These are phyloP conservation scores for Eidolon dupreanum DNA, from an alignment of 2,797 vertebrate genomes.

Conservation along the genomic window DNA sequence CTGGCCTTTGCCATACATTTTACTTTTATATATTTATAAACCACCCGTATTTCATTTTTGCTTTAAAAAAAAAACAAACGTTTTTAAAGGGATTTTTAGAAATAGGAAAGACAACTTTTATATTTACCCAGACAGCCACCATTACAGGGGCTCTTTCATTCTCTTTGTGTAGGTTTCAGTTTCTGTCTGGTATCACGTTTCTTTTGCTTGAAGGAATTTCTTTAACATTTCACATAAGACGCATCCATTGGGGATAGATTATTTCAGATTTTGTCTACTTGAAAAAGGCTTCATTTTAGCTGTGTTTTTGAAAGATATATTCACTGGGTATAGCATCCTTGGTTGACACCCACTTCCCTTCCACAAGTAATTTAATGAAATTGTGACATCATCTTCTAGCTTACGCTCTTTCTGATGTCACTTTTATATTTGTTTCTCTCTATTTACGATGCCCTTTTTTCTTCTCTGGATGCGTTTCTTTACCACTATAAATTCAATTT, in stretches of 20 bases:
- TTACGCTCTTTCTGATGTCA: not conserved
- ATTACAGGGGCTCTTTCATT: not conserved
- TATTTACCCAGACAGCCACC: not conserved
- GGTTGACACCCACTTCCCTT: not conserved
- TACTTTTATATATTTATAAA: not conserved
- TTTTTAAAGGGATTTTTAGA: not conserved
- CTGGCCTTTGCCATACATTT: not conserved
- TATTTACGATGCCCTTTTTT: not conserved
- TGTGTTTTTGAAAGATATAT: not conserved
- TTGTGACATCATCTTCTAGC: not conserved
- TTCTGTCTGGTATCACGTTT: not conserved
- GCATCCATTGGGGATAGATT: not conserved
- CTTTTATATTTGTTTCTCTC: not conserved
- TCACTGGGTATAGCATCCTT: not conserved
- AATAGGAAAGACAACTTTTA: not conserved
- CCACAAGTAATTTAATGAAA: not conserved
- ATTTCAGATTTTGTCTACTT: slow-evolving; percentile 1
- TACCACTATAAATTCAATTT: not conserved
- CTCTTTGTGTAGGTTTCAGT: not conserved
- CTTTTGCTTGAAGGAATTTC: not conserved
- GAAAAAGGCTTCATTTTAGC: not conserved
- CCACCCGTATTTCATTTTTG: not conserved
- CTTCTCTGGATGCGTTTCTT: not conserved
- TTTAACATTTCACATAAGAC: not conserved
- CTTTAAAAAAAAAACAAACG: not conserved